Evolutionary conservation across 2,888 invertebrate species (phyloP), one percentile per base, ranked within the genome.

Genomic region (Adelphocoris suturalis): DNA sequence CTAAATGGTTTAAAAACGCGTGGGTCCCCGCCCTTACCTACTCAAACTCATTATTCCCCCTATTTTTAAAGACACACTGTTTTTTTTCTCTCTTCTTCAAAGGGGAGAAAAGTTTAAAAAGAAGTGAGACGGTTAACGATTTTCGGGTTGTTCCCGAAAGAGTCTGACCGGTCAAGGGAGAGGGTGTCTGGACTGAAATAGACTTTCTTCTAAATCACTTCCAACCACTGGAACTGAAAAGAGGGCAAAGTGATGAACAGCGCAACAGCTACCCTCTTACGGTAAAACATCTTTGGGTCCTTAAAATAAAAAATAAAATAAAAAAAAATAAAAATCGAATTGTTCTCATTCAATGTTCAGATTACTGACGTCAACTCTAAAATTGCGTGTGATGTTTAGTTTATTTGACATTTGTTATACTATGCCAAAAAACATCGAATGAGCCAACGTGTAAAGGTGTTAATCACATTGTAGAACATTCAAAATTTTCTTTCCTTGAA

Each of bases 161-260:
- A 23, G 80, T 37, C 80, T 23, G 82, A 52, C 82, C 82, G 82
- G 82, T 82, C 82, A 47, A 82, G 82, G 82, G 55, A 82, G 82
- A 82, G 82, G 82, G 82, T 82, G 82, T 82, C 82, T 82, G 82
- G 23, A 82, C 82, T 52, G 82, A 82, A 82, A 82, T 82, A 82
- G 82, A 82, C 82, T 52, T 82, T 52, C 52, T 82, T 48, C 52
- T 52, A 82, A 82, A 82, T 82, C 5, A 82, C 82, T 82, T 82
- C 82, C n/a, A 82, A 81, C 80, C 80, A n/a, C 2, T 82, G 82
- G 52, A 82, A 82, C 47, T 82, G 23, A 47, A 81, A 81, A 81
- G 52, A 82, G 48, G 82, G 81, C 46, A 47, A 52, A 82, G 14
- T 48, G 82, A 80, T 80, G 80, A 37, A 80, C 37, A 52, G 55